These are phyloP conservation scores for Lasioglossum pauxillum DNA, from an alignment of 2,888 invertebrate genomes.

Conservation along the genomic window DNA sequence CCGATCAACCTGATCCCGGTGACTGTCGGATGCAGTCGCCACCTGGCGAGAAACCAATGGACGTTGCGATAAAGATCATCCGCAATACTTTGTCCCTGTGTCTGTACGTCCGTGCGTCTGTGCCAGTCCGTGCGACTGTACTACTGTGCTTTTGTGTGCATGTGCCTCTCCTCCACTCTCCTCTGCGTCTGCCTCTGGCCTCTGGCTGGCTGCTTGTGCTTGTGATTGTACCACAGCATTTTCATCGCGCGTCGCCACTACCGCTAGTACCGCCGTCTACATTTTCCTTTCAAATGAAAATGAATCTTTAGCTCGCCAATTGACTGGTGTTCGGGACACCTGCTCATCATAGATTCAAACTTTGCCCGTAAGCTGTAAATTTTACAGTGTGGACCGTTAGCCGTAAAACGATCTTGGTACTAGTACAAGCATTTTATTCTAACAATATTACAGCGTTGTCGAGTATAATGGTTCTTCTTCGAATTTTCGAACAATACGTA, in stretches of 20 bases:
- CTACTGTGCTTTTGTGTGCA: background rate
- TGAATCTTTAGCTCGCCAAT: conserved; percentile 22
- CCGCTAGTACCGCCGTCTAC: background rate
- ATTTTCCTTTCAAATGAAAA: conserved; percentile 33
- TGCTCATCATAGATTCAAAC: background rate
- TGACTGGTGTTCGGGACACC: background rate
- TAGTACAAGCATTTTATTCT: background rate
- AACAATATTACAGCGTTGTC: background rate
- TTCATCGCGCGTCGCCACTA: conserved; percentile 11
- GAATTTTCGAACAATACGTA: background rate
- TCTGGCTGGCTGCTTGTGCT: background rate
- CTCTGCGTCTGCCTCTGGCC: background rate
- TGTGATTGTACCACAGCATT: background rate
- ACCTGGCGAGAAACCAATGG: conserved; percentile 57
- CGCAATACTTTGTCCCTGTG: conserved; percentile 43
- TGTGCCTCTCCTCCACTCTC: background rate
- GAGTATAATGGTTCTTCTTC: background rate
- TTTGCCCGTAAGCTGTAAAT: background rate
- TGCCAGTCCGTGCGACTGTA: background rate
- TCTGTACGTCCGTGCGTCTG: background rate
- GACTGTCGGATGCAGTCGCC: conserved; percentile 72
- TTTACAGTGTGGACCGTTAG: background rate
- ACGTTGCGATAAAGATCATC: conserved; percentile 47
- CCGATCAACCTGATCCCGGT: conserved; percentile 79
- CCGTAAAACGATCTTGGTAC: background rate